Percentiles rank a stretch among this genome's conserved stretches.
These are phyloP conservation scores for Conomelus anceps DNA, from an alignment of 2,888 invertebrate genomes.

Conservation along the genomic window DNA sequence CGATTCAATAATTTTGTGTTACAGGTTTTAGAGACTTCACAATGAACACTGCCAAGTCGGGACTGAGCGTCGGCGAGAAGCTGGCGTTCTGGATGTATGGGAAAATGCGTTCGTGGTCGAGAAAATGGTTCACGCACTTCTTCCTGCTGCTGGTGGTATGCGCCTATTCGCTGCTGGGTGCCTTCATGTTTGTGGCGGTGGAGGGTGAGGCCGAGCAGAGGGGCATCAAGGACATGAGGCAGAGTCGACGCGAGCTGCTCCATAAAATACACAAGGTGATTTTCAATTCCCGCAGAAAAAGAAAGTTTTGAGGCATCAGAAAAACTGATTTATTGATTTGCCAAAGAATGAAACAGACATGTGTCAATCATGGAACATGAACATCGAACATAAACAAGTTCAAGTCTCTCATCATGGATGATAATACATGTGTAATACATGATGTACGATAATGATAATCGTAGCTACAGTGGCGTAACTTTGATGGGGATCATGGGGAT, in stretches of 20 bases:
- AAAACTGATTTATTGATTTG: too few species aligned
- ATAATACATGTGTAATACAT: too few species aligned
- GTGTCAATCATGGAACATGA: too few species aligned
- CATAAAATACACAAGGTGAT: conserved; percentile 11
- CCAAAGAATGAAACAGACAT: too few species aligned
- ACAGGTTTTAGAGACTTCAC: conserved; percentile 64
- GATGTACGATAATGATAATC: too few species aligned
- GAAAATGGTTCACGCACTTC: conserved; percentile 83
- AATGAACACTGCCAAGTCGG: conserved; percentile 62
- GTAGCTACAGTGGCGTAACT: too few species aligned
- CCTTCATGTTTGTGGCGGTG: conserved; percentile 66
- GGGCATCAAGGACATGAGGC: conserved; percentile 28
- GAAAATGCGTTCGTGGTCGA: conserved; percentile 67
- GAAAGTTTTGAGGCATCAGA: too few species aligned
- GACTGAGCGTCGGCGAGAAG: conserved; percentile 77
- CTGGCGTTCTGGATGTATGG: conserved; percentile 72
- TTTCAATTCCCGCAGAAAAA: too few species aligned
- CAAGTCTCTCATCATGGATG: too few species aligned
- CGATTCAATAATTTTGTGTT: not conserved
- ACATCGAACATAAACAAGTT: too few species aligned
- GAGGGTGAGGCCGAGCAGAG: conserved; percentile 56
- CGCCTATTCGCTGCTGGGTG: conserved; percentile 75
- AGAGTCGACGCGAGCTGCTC: conserved; percentile 20
- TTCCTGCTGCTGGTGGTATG: conserved; percentile 72
- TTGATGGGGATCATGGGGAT: too few species aligned